Evolutionary conservation across 2,797 vertebrate species (phyloP).

Genomic region (Thunnus albacares): DNA sequence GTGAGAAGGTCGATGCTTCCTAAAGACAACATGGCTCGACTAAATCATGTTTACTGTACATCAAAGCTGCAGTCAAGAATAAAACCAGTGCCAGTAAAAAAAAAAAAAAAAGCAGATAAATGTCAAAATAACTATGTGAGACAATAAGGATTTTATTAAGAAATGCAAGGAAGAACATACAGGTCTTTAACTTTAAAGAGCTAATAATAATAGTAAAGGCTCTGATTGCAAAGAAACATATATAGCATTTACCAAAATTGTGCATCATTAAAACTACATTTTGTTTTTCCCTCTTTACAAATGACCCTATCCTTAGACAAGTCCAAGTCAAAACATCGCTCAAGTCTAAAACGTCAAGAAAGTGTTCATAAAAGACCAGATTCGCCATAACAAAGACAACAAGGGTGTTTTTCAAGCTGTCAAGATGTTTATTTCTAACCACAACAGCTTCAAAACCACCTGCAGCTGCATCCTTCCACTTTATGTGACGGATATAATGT

Average conservation of each 20-base stretch:
- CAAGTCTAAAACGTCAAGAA: constrained; percentile 35
- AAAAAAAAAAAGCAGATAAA: neutral
- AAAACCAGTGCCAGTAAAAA: neutral
- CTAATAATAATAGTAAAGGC: neutral
- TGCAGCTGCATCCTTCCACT: constrained; percentile 78
- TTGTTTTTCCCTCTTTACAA: neutral
- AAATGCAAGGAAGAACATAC: neutral
- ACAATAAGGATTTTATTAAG: neutral
- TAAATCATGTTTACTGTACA: constrained; percentile 1
- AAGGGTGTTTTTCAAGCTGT: constrained; percentile 62
- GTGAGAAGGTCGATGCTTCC: constrained; percentile 49
- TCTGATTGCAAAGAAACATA: neutral
- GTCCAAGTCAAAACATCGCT: constrained; percentile 33
- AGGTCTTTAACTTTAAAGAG: neutral
- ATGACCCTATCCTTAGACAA: constrained; percentile 6
- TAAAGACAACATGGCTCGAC: neutral
- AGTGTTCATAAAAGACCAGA: constrained; percentile 56
- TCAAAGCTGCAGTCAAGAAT: constrained; percentile 4
- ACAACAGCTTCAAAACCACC: constrained; percentile 69
- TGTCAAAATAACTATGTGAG: neutral
- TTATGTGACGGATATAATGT: constrained; percentile 65
- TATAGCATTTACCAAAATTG: neutral
- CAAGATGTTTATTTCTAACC: constrained; percentile 68
- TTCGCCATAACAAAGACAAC: constrained; percentile 62
- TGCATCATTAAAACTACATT: neutral